A percentile compares a stretch with the other conserved stretches of the same genome.
phyloP scores from a whole-genome alignment of 1,140 invertebrate species.

The Brachystomella parvula region DNA sequence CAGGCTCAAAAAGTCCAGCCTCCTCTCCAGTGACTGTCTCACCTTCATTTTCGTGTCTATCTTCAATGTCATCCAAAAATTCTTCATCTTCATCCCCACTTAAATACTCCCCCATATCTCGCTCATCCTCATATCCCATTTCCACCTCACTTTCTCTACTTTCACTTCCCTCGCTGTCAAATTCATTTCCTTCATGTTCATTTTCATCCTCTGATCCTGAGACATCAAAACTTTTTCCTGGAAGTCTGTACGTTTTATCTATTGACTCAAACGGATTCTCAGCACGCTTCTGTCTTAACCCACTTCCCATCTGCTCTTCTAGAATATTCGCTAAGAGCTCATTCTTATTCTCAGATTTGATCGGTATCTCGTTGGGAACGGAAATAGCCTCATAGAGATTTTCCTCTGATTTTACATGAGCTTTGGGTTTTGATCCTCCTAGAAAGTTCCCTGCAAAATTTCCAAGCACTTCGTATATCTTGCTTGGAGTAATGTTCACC shows the following conservation, averaged over 20 bases:
- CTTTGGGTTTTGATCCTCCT: not conserved
- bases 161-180: slow-evolving; percentile 21
- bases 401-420: slow-evolving; percentile 19
- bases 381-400: slow-evolving; percentile 16
- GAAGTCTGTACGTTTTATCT: too few relatives aligned
- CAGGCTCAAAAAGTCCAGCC: too few relatives aligned
- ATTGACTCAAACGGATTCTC: too few relatives aligned
- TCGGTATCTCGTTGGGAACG: slow-evolving; percentile 22
- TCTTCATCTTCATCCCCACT: slow-evolving; percentile 25
- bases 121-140: slow-evolving; percentile 17
- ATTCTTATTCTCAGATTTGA: too few relatives aligned
- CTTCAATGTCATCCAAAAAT: slow-evolving; percentile 27
- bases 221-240: too few relatives aligned
- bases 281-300: too few relatives aligned
- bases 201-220: not conserved
- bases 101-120: slow-evolving; percentile 22
- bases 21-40: not conserved
- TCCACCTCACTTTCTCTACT: slow-evolving; percentile 39
- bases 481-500: not conserved
- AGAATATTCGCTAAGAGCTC: too few relatives aligned
- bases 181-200: slow-evolving; percentile 20
- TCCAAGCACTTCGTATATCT: slow-evolving; percentile 17
- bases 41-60: not conserved
- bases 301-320: too few relatives aligned
- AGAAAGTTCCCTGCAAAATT: not conserved